These are phyloP conservation scores for Drosophila subsilvestris DNA, from an alignment of 2,888 invertebrate genomes.

Conservation along the genomic window DNA sequence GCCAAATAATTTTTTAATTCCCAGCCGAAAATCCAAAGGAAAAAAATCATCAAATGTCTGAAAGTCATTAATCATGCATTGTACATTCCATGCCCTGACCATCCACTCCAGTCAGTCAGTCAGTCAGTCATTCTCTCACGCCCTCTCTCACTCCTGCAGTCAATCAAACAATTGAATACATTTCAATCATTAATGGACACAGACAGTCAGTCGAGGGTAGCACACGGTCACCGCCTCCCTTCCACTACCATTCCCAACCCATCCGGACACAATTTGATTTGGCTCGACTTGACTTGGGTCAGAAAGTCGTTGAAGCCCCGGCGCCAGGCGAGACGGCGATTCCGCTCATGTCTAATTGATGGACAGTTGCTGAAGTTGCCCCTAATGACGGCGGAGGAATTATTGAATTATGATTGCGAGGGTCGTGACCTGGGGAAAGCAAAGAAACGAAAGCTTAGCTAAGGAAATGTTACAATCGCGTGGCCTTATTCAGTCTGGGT, in stretches of 20 bases:
- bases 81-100: slow-evolving; percentile 47
- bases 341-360: slow-evolving; percentile 47
- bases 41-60: slow-evolving; percentile 36
- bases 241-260: not conserved
- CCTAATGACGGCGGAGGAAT: slow-evolving; percentile 36
- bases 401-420: slow-evolving; percentile 33
- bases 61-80: slow-evolving; percentile 72
- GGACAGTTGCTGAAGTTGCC: slow-evolving; percentile 43
- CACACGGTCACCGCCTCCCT: slow-evolving; percentile 9
- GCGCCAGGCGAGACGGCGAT: slow-evolving; percentile 14
- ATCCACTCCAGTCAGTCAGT: slow-evolving; percentile 18
- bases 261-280: slow-evolving; percentile 61
- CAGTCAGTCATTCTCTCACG: not conserved
- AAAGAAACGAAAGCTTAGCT: not conserved
- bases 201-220: not conserved
- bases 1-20: slow-evolving; percentile 75
- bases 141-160: slow-evolving; percentile 46
- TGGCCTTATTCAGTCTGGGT: not conserved
- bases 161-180: slow-evolving; percentile 78
- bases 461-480: not conserved
- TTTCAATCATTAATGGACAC: slow-evolving; percentile 68
- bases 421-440: not conserved
- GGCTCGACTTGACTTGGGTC: slow-evolving; percentile 52
- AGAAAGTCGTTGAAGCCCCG: slow-evolving; percentile 25
- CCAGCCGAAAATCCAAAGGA: slow-evolving; percentile 18